Evolutionary conservation across 1,140 invertebrate genomes (phyloP), one percentile per base, ranked within the genome.

Genomic region (Teleogryllus occipitalis): DNA sequence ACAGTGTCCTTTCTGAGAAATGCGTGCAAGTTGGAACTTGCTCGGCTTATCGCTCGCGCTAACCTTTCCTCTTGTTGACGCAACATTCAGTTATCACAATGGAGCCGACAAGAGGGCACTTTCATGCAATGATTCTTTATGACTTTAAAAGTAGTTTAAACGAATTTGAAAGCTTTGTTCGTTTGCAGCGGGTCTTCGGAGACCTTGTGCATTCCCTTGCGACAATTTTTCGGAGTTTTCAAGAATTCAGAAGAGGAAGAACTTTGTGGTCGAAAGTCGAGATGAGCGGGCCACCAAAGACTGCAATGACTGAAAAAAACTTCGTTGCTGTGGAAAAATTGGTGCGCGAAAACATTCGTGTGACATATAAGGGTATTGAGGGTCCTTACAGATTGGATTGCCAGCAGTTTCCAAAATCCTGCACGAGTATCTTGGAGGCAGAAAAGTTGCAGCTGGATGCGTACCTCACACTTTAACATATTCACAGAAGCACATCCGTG

Each of bases 401-500:
- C 74, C 74, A n/a, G 22, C 74, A 74, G 74, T 74, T 18, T 74
- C 74, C 18, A 74, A 74, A 74, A 74, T 74, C 74, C 74, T 74
- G 74, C 74, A 74, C 74, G 74, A 74, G 18, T 21, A 74, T 74
- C 74, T 74, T 74, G 8, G 74, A 18, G 22, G 8, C 74, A 74
- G 74, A n/a, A 74, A 74, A 27, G 8, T 74, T 74, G 8, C 74
- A 27, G 81, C 65, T 74, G 22, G 80, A 75, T 81, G 80, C 80
- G 75, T 81, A 15, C 79, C 80, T 27, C 82, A 83, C 80, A 82
- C 80, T 76, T 81, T 83, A 76, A 79, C 78, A 49, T 74, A 78
- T 54, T 78, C 80, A 48, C 81, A 81, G 72, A 81, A 79, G 78
- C 54, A 79, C 81, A 49, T 77, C 80, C 80, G 78, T 80, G 80